Evolutionary conservation across 2,888 invertebrate genomes (phyloP).

Genomic region (Lottia gigantea): DNA sequence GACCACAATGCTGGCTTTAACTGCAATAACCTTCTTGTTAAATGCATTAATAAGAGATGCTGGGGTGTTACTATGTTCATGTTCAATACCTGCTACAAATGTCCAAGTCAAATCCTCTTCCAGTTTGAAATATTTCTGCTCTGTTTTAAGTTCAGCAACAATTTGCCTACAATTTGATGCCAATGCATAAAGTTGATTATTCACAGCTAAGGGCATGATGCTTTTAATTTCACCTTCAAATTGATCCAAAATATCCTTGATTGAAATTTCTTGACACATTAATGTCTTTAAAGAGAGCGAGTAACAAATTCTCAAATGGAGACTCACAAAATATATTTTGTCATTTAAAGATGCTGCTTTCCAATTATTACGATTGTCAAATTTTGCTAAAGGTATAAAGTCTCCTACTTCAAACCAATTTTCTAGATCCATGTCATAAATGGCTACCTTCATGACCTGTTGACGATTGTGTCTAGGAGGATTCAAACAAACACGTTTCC

Average conservation of each 20-base stretch:
- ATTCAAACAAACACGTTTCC: neutral
- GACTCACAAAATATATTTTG: slow-evolving; percentile 18
- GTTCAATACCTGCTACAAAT: slow-evolving; percentile 16
- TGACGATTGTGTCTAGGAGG: neutral
- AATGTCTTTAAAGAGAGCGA: slow-evolving; percentile 1
- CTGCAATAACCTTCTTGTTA: slow-evolving; percentile 14
- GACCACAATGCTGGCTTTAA: slow-evolving; percentile 21
- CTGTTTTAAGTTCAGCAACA: slow-evolving; percentile 12
- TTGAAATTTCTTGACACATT: slow-evolving; percentile 8
- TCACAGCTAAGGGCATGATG: slow-evolving; percentile 16
- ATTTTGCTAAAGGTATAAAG: neutral
- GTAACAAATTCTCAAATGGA: slow-evolving; percentile 9
- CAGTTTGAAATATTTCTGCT: slow-evolving; percentile 22
- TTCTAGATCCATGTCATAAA: neutral
- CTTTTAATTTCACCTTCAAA: slow-evolving; percentile 18
- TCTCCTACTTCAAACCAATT: neutral
- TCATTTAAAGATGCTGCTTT: slow-evolving; percentile 7
- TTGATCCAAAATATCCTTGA: slow-evolving; percentile 13
- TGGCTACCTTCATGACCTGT: neutral
- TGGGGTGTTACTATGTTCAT: slow-evolving; percentile 19
- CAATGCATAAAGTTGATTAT: slow-evolving; percentile 16
- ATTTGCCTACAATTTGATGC: slow-evolving; percentile 14
- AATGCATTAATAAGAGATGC: slow-evolving; percentile 19
- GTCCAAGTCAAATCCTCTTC: slow-evolving; percentile 13
- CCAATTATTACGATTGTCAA: slow-evolving; percentile 19